Evolutionary conservation across 2,797 vertebrate species (phyloP), one percentile per base, ranked within the genome.

Genomic region (Tenualosa thibaudeaui): DNA sequence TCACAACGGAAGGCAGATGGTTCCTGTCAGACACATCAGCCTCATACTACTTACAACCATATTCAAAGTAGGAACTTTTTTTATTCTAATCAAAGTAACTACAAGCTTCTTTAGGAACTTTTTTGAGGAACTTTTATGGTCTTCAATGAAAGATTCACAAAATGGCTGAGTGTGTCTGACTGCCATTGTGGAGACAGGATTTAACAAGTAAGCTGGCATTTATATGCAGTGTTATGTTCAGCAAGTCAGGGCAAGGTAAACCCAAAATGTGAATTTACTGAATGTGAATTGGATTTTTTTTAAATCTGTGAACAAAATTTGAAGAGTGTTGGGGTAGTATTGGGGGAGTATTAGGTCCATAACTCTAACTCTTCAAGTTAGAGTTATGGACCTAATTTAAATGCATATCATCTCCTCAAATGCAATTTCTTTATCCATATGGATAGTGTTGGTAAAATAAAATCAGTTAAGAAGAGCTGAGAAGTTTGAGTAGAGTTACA

Each of bases 121-220:
- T 6, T 75, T 5, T 31, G 62, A 68, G 62, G 13, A 75, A 75
- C 13, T 75, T 65, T n/a, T 3, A 9, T 31, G 65, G 65, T 56
- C 40, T 78, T 46, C 19, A 19, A 78, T 78, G 31, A 10, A 37
- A 15, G 5, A 37, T 71, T 71, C 13, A 71, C 65, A 71, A 71
- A 71, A 71, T 71, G 26, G 65, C 65, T 37, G 26, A 71, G 26
- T 5, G 65, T 71, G 65, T 71, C 65, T 71, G 58, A 62, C 58
- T 62, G 71, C 0, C 71, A 46, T 78, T 46, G 46, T 2, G 40
- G 31, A 46, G 37, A 46, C 4, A 19, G 40, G 40, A 46, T 46
- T 78, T 71, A 71, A 12, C 26, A 13, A 37, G 65, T 71, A 40
- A 37, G 65, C 24, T 12, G 65, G 24, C 31, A 71, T 71, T 31